These are phyloP conservation scores for Ammodytes dubius DNA, from an alignment of 2,113 vertebrate species.

Conservation along the genomic window DNA sequence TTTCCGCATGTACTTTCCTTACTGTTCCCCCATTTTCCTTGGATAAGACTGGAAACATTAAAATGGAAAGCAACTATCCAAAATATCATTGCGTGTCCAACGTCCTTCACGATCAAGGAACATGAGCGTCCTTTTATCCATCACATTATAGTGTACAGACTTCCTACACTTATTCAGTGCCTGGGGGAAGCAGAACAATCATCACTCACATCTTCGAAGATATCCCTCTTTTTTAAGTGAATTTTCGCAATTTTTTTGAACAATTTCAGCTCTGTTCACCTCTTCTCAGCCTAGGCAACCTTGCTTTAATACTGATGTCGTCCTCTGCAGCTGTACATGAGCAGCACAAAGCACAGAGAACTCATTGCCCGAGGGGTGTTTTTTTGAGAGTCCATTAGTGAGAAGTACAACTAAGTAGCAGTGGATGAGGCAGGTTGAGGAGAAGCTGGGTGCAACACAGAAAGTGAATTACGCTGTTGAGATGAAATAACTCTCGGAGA, in stretches of 20 bases:
- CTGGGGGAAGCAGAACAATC: slow-evolving; percentile 30
- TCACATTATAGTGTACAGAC: slow-evolving; percentile 16
- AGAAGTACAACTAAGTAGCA: slow-evolving; percentile 56
- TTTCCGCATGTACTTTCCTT: background rate
- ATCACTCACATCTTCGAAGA: slow-evolving; percentile 9
- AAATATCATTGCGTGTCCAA: slow-evolving; percentile 14
- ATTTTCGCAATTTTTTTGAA: background rate
- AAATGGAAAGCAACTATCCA: slow-evolving; percentile 9
- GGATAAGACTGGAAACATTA: slow-evolving; percentile 22
- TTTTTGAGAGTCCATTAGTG: slow-evolving; percentile 53
- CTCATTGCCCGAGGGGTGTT: background rate
- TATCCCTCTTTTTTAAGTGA: background rate
- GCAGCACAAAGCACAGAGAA: slow-evolving; percentile 20
- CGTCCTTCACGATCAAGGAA: slow-evolving; percentile 54
- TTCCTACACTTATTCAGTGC: slow-evolving; percentile 14
- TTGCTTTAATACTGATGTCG: background rate
- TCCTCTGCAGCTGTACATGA: slow-evolving; percentile 39
- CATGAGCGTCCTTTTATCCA: slow-evolving; percentile 40
- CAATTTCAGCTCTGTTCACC: slow-evolving; percentile 12
- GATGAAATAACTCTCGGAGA: slow-evolving; percentile 64
- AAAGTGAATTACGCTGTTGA: slow-evolving; percentile 62
- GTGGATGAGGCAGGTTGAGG: slow-evolving; percentile 55
- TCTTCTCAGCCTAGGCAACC: slow-evolving; percentile 19
- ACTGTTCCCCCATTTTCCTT: background rate
- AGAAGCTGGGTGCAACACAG: slow-evolving; percentile 31